Conservation (phyloP, 2,113 vertebrate species). For the Corvus moneduloides region DNA sequence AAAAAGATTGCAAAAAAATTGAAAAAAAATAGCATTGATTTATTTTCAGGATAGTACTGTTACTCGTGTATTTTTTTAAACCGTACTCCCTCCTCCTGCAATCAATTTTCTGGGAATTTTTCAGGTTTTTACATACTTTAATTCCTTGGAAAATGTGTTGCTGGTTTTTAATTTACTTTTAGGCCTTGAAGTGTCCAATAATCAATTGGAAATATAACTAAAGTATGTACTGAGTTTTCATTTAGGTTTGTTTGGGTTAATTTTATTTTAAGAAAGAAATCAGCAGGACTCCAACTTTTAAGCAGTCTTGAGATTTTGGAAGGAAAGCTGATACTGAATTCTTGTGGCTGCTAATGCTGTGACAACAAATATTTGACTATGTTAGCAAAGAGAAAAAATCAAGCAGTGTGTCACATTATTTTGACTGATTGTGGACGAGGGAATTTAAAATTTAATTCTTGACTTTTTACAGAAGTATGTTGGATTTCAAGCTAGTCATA, state of each 20-base stretch:
- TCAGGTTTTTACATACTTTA: background rate
- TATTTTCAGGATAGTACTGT: background rate
- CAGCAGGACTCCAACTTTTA: background rate
- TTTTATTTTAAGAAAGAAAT: background rate
- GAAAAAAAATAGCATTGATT: background rate
- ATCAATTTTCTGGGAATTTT: background rate
- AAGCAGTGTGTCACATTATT: background rate
- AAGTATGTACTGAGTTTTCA: background rate
- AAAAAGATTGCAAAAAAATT: background rate
- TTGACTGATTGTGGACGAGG: background rate
- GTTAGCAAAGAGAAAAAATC: background rate
- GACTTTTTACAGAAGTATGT: background rate
- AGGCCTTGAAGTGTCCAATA: background rate
- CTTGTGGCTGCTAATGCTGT: background rate
- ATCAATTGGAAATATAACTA: background rate
- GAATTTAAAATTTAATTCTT: background rate
- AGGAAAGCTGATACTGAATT: background rate
- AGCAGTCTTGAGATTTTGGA: background rate
- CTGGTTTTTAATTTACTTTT: background rate
- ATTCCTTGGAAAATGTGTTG: background rate
- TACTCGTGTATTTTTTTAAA: background rate
- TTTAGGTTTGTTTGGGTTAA: background rate
- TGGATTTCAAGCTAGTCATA: background rate
- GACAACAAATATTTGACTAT: background rate
- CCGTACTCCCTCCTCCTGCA: accelerated